Percentiles rank a stretch among this genome's conserved stretches.
These are phyloP conservation scores for Drosophila mauritiana DNA, from an alignment of 1,140 invertebrate species.

Conservation along the genomic window DNA sequence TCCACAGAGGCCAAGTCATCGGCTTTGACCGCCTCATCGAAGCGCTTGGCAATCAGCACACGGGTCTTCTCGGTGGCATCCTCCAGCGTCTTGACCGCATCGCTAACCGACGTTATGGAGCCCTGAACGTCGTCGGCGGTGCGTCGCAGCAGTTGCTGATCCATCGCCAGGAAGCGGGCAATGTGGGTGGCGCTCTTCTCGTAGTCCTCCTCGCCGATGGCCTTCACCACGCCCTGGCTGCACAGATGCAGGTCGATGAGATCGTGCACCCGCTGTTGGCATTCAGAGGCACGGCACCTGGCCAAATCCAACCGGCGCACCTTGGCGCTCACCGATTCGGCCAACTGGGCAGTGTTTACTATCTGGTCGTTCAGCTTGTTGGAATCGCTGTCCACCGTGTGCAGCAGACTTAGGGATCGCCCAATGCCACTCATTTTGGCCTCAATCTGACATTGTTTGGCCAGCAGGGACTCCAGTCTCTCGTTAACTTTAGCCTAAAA, in stretches of 20 bases:
- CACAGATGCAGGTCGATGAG: conserved; percentile 97
- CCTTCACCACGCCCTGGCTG: conserved; percentile 96
- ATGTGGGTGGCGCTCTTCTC: conserved; percentile 98
- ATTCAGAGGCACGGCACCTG: conserved; percentile 96
- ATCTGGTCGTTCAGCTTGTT: conserved; percentile 93
- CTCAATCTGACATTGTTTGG: conserved; percentile 86
- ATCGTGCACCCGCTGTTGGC: conserved; percentile 97
- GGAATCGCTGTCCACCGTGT: conserved; percentile 88
- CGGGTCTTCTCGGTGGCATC: conserved; percentile 90
- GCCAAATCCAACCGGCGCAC: conserved; percentile 97
- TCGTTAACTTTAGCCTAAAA: conserved; percentile 85
- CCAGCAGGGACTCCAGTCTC: conserved; percentile 85
- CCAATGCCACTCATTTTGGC: conserved; percentile 86
- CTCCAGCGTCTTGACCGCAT: conserved; percentile 91
- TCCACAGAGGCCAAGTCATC: conserved; percentile 97
- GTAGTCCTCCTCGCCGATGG: conserved; percentile 94
- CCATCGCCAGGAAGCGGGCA: conserved; percentile 97
- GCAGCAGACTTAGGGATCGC: conserved; percentile 86
- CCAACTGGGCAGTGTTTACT: conserved; percentile 93
- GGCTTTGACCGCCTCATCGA: conserved; percentile 95
- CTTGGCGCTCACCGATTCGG: conserved; percentile 98
- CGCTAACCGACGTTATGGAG: conserved; percentile 78
- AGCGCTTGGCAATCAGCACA: conserved; percentile 91
- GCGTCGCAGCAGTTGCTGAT: conserved; percentile 93
- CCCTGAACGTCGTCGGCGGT: conserved; percentile 91